Percentiles rank a stretch among this genome's conserved stretches.
Conservation (phyloP, 2,888 invertebrate species). For the Callosobruchus maculatus region DNA sequence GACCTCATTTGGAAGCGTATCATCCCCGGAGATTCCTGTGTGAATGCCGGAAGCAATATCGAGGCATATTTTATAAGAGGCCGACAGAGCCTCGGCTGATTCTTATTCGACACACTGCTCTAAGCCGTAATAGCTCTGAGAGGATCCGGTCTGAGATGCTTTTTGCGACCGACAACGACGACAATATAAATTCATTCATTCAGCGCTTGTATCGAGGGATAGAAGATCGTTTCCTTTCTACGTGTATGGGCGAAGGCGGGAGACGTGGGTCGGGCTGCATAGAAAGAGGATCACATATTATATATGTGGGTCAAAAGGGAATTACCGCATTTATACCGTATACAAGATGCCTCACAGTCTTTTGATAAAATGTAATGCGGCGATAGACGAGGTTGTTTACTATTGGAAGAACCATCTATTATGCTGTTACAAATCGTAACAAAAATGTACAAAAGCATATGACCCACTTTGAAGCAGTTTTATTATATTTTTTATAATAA, state of each 20-base stretch:
- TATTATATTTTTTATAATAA: no score
- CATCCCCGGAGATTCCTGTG: no score
- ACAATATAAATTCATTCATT: not conserved
- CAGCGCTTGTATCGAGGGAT: not conserved
- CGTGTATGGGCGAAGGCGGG: not conserved
- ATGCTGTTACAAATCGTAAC: no score
- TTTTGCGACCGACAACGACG: not conserved
- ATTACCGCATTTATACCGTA: no score
- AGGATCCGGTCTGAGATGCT: not conserved
- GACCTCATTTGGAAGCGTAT: no score
- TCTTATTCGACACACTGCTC: not conserved
- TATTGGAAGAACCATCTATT: no score
- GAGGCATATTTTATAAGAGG: not conserved
- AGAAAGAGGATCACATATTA: not conserved
- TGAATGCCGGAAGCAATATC: not conserved
- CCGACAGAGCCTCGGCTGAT: not conserved
- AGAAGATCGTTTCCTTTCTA: not conserved
- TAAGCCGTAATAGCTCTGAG: not conserved
- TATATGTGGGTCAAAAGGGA: no score
- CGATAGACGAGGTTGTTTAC: no score
- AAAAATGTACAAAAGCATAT: no score
- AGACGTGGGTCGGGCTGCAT: not conserved
- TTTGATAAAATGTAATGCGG: no score
- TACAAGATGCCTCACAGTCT: no score
- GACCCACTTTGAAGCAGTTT: no score